These are phyloP conservation scores for Danio albolineatus DNA, from an alignment of 2,797 vertebrate genomes.

Conservation along the genomic window DNA sequence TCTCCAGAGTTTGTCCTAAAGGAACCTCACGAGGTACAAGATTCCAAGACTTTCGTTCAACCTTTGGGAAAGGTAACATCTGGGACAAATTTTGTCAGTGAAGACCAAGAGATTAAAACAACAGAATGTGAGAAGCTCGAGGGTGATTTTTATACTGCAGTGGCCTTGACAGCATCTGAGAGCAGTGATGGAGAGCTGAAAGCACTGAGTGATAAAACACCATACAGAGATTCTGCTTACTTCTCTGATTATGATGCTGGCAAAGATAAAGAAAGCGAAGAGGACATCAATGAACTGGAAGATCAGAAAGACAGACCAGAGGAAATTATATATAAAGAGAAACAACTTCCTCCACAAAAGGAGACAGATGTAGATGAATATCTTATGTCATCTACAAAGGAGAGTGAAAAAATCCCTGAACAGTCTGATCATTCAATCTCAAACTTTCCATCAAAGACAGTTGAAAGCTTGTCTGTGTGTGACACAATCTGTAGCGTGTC, in stretches of 20 bases:
- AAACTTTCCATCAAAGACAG: slow-evolving; percentile 7
- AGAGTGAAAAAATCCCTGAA: background rate
- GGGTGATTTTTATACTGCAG: slow-evolving; percentile 51
- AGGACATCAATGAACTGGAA: slow-evolving; percentile 37
- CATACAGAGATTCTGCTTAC: slow-evolving; percentile 94
- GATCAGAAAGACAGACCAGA: slow-evolving; percentile 61
- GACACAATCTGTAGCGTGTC: slow-evolving; percentile 14
- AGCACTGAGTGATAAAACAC: slow-evolving; percentile 82
- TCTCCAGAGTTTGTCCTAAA: slow-evolving; percentile 95
- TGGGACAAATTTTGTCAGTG: slow-evolving; percentile 57
- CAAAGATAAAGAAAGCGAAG: slow-evolving; percentile 71
- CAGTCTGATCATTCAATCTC: slow-evolving; percentile 29
- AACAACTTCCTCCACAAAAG: slow-evolving; percentile 25
- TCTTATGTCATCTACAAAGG: slow-evolving; percentile 15
- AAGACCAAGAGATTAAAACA: slow-evolving; percentile 45
- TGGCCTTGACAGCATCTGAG: slow-evolving; percentile 64
- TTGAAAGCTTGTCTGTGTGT: slow-evolving; percentile 22
- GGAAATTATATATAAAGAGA: slow-evolving; percentile 46
- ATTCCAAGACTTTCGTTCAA: slow-evolving; percentile 72
- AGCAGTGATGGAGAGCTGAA: slow-evolving; percentile 74
- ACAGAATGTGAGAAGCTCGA: slow-evolving; percentile 56
- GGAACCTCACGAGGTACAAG: slow-evolving; percentile 85
- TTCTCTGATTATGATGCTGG: slow-evolving; percentile 92
- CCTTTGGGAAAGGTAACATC: slow-evolving; percentile 66
- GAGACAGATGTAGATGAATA: slow-evolving; percentile 58